These are phyloP conservation scores for Galerucella nymphaeae DNA, from an alignment of 2,888 invertebrate species.

Conservation along the genomic window DNA sequence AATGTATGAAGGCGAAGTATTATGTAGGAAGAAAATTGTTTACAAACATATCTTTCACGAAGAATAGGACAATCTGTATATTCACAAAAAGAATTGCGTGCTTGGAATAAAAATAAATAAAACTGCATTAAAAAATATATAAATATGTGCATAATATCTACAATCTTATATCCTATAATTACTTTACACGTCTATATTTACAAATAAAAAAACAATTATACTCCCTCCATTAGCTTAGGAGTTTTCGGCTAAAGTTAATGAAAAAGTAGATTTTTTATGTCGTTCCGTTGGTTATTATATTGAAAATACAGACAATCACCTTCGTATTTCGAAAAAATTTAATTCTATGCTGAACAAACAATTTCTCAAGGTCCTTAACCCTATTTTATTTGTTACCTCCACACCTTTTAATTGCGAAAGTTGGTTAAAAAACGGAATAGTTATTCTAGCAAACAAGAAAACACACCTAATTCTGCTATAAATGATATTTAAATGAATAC, in stretches of 20 bases:
- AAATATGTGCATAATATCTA: constrained; percentile 56
- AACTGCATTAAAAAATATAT: constrained; percentile 48
- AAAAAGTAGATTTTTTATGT: background rate
- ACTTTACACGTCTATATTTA: constrained; percentile 60
- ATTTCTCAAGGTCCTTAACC: background rate
- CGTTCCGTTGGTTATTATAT: constrained; percentile 4
- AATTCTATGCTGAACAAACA: background rate
- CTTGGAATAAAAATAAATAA: constrained; percentile 57
- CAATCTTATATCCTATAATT: constrained; percentile 57
- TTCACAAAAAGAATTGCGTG: background rate
- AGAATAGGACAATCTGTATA: background rate
- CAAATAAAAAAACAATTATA: constrained; percentile 55
- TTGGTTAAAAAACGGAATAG: background rate
- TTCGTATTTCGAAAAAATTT: background rate
- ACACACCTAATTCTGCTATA: constrained; percentile 4
- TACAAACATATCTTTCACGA: constrained; percentile 18
- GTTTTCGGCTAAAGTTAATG: constrained; percentile 34
- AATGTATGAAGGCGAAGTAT: constrained; percentile 20
- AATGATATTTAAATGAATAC: constrained; percentile 1
- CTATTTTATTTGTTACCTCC: background rate
- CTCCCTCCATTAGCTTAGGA: constrained; percentile 54
- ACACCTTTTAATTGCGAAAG: background rate
- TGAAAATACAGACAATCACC: background rate
- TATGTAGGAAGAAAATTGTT: constrained; percentile 23
- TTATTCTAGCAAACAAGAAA: background rate